Evolutionary conservation across 2,888 invertebrate genomes (phyloP).

Genomic region (Drymonia ruficornis): DNA sequence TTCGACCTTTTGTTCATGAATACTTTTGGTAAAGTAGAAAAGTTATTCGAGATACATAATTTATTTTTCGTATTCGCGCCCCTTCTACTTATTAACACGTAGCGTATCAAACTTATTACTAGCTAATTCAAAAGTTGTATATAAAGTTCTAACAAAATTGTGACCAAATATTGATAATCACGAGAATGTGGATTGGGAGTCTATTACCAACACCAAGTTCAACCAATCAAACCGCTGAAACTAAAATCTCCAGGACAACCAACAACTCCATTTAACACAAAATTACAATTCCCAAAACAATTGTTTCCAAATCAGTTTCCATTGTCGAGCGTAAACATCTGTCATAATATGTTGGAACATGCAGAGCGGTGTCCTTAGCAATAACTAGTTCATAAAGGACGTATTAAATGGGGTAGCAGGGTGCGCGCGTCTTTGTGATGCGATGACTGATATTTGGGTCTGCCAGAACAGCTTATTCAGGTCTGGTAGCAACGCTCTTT

Average conservation of each 20-base stretch:
- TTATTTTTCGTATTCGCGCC: no score
- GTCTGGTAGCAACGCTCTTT: neutral
- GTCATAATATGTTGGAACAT: constrained; percentile 15
- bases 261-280: neutral
- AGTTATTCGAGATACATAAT: no score
- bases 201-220: no score
- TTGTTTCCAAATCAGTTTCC: neutral
- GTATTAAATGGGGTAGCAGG: constrained; percentile 18
- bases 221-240: neutral
- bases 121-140: no score
- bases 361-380: constrained; percentile 18
- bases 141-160: no score
- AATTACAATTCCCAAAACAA: neutral
- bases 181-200: no score
- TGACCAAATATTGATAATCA: no score
- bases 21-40: no score
- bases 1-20: no score
- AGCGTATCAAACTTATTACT: no score
- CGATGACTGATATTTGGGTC: constrained; percentile 28
- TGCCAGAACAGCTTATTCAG: neutral
- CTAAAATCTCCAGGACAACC: constrained; percentile 4
- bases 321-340: constrained; percentile 13
- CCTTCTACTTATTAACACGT: no score
- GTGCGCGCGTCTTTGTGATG: constrained; percentile 19
- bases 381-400: constrained; percentile 25